Base-by-base conservation (phyloP, 1,140 invertebrate species). In the Cylas formicarius region DNA sequence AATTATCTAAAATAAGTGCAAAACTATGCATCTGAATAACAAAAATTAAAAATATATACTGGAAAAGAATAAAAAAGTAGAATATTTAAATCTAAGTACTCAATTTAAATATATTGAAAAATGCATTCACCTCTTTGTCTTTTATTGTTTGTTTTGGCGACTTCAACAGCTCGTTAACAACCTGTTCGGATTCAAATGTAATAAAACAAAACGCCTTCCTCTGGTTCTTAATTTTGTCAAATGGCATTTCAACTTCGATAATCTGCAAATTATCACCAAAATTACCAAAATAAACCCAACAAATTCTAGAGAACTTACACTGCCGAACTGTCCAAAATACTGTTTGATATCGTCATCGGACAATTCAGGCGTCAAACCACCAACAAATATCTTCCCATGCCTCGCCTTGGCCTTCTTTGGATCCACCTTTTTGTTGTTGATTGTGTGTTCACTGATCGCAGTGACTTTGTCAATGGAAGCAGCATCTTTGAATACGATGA, bases 151-250 rank as follows among this genome's bases (percentile, higher is more conserved):
- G 91, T 67, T 92, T 93, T 2, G 89, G 82, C 44, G 82, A 86
- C 62, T 92, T 93, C 35, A 94, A 70, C 19, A 93, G 72, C 60
- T 91, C 86, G 60, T 89, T 89, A 5, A 92, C 89, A 32, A 93
- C 84, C 67, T 90, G 84, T 68, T 92, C 90, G 27, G 87, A 88
- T 63, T 93, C 89, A 65, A 93, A 94, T 50, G 90, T 93, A 60
- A 95, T 90, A 62, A 95, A 95, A 64, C 90, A 93, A 71, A 94
- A 95, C 41, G 85, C 88, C 72, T 94, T 90, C 52, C 91, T 80
- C 66, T 95, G 90, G 62, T 92, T 94, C 73, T 96, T 95, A 67
- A 82, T 82, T 67, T 95, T 95, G 62, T 97, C 92, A 63, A 91
- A 94, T 38, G 93, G 92, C 81, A 94, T 89, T 70, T 96, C 92